Base-by-base conservation (phyloP, 2,113 vertebrate species). In the Coregonus clupeaformis region DNA sequence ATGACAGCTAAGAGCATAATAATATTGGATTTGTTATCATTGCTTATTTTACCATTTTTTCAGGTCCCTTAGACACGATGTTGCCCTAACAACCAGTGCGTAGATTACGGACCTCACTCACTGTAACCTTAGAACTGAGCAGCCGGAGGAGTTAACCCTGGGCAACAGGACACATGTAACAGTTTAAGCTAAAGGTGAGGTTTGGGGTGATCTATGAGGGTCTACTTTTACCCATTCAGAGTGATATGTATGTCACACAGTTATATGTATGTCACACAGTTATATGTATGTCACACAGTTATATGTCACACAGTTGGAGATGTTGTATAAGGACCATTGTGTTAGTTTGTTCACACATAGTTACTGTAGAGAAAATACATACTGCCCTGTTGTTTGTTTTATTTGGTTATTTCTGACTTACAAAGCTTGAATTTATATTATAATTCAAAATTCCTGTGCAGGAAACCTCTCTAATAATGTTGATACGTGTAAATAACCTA, bases 71-170 rank as follows among this genome's bases (percentile, higher is more conserved):
- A 60, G 72, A 65, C 59, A 69, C 47, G 52, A 62, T n/a, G 70
- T 20, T 71, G 78, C 79, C 72, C 73, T 70, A 25, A 47, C 5
- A 64, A 71, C 68, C 55, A 36, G 7, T 63, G 20, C 4, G 9
- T 52, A 71, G 77, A 83, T 87, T 74, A 84, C 16, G 30, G 32
- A 65, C 77, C 67, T 86, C 82, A 42, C 77, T n/a, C 70, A 12
- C 59, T 6, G 24, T 13, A 74, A 70, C 78, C 36, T 42, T 42
- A 72, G 63, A 66, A 29, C 49, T 2, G n/a, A 16, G 71, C 49
- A 52, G 66, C 24, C 29, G 36, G 62, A 66, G 42, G 71, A 67
- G 76, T 57, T 25, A 25, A 16, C 47, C 49, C 60, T 60, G 69
- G 30, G 29, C 20, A 70, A 65, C 11, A 81, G 67, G 69, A 79